A percentile compares a stretch with the other conserved stretches of the same genome.
phyloP scores from a whole-genome alignment of 2,888 invertebrate genomes.

The Lycophotia porphyrea region DNA sequence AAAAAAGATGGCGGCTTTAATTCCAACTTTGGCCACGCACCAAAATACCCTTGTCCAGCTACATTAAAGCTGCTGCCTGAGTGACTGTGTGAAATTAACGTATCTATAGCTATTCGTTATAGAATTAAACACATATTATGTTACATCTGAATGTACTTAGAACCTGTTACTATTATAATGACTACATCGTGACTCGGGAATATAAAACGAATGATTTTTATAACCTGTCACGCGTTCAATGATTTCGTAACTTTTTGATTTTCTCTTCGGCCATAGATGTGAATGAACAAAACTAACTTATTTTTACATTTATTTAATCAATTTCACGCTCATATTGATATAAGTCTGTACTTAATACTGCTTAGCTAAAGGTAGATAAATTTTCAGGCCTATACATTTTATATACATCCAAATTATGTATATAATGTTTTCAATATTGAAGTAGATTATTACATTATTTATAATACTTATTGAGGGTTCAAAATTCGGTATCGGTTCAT shows the following conservation, averaged over 20 bases:
- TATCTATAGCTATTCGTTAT: conserved; percentile 61
- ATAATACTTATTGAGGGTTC: conserved; percentile 27
- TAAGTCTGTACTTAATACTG: conserved; percentile 34
- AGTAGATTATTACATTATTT: conserved; percentile 27
- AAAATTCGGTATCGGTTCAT: conserved; percentile 10
- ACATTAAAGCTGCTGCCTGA: conserved; percentile 48
- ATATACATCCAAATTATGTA: conserved; percentile 31
- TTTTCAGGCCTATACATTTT: conserved; percentile 19
- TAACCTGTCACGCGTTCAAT: conserved; percentile 60
- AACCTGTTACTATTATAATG: conserved; percentile 74
- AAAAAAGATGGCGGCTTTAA: neutral
- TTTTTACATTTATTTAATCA: neutral
- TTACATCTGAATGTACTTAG: conserved; percentile 67
- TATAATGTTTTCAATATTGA: conserved; percentile 30
- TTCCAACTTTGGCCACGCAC: conserved; percentile 5
- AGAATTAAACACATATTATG: conserved; percentile 61
- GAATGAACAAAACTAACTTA: conserved; percentile 65
- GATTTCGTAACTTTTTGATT: conserved; percentile 53
- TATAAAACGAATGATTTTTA: conserved; percentile 67
- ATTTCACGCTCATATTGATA: conserved; percentile 13
- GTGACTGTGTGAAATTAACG: conserved; percentile 57
- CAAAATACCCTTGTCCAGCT: conserved; percentile 6
- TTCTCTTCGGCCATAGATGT: conserved; percentile 53
- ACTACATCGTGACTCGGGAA: conserved; percentile 77
- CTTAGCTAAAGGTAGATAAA: conserved; percentile 11